Conservation (phyloP, 2,888 invertebrate genomes). For the Leucophenga maculata region DNA sequence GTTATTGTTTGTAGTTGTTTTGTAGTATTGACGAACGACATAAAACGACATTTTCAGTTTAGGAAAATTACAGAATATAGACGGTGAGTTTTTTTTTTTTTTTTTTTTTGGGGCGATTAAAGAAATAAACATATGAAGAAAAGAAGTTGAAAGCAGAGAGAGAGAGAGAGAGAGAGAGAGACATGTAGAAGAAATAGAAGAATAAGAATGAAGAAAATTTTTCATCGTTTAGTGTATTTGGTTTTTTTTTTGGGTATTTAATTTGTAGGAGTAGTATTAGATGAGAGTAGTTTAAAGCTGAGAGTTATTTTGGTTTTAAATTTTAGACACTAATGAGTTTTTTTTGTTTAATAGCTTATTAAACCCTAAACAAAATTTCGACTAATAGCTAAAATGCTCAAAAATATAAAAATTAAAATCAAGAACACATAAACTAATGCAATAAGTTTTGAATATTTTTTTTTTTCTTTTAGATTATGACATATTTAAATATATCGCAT, state of each 20-base stretch:
- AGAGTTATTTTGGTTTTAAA: too few relatives aligned
- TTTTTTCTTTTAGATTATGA: too few relatives aligned
- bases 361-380: too few relatives aligned
- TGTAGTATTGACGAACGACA: conserved; percentile 37
- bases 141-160: conserved; percentile 46
- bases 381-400: too few relatives aligned
- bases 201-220: conserved; percentile 36
- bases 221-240: conserved; percentile 13
- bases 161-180: conserved; percentile 38
- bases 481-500: too few relatives aligned
- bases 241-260: conserved; percentile 10
- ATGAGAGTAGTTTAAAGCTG: too few relatives aligned
- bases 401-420: too few relatives aligned
- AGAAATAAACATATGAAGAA: conserved; percentile 47
- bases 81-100: background rate
- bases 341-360: too few relatives aligned
- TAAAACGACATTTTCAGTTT: background rate
- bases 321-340: too few relatives aligned
- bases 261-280: conserved; percentile 3
- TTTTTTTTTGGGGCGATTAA: background rate
- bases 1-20: conserved; percentile 28
- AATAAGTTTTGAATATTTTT: too few relatives aligned
- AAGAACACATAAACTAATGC: too few relatives aligned
- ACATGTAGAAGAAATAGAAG: conserved; percentile 51
- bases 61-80: background rate